Conservation (phyloP, 2,113 vertebrate genomes). For the Cichladusa arquata region DNA sequence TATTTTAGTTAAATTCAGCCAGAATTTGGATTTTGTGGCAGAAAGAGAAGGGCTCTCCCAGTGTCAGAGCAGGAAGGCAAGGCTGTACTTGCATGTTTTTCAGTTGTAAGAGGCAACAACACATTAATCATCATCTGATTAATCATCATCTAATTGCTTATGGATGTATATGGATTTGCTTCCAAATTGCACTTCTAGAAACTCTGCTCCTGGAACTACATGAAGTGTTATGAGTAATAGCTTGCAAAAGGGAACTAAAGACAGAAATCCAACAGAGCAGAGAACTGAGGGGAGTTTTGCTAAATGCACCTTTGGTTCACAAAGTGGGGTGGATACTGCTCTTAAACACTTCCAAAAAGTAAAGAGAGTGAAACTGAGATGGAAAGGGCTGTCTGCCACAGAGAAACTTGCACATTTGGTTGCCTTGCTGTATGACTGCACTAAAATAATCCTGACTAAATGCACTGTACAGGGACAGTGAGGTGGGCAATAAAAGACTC, state of each 20-base stretch:
- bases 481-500: neutral
- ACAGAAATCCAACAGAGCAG: neutral
- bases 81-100: neutral
- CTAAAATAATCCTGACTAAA: neutral
- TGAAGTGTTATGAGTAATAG: neutral
- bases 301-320: neutral
- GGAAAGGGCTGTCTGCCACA: neutral
- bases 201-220: neutral
- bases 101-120: neutral
- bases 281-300: neutral
- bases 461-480: neutral
- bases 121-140: neutral
- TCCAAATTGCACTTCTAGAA: neutral
- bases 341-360: neutral
- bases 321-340: neutral
- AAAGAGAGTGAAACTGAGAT: neutral
- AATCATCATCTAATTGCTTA: neutral
- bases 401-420: neutral
- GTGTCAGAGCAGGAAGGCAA: neutral
- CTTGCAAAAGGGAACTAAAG: neutral
- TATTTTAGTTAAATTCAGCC: neutral
- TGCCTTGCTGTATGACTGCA: neutral
- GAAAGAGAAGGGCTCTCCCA: neutral
- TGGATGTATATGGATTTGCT: neutral
- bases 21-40: neutral